These are phyloP conservation scores for Anastrepha ludens DNA, from an alignment of 1,140 invertebrate species.

Conservation along the genomic window DNA sequence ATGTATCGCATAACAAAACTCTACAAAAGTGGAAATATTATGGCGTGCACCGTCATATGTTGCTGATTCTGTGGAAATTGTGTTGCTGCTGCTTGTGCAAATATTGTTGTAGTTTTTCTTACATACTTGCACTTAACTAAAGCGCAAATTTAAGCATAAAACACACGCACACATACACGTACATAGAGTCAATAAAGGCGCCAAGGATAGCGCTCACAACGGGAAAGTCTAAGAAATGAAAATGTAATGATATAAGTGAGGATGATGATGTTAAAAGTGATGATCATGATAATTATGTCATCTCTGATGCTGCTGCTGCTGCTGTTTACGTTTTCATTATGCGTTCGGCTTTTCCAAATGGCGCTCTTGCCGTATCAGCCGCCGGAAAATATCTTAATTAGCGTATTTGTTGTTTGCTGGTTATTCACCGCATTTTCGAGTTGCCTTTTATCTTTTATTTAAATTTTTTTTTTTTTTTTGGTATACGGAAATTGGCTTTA, in stretches of 20 bases:
- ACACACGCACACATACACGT: neutral
- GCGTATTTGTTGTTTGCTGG: neutral
- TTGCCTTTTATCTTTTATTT: neutral
- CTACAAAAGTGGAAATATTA: too few relatives aligned
- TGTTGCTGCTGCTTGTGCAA: too few relatives aligned
- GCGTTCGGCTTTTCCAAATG: neutral
- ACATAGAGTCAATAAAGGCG: neutral
- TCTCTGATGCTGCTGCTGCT: neutral
- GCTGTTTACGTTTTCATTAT: neutral
- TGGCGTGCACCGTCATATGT: too few relatives aligned
- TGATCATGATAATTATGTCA: conserved; percentile 1
- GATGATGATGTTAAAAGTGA: neutral
- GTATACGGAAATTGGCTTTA: neutral
- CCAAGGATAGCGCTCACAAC: neutral
- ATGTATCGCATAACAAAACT: too few relatives aligned
- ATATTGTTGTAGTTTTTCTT: too few relatives aligned
- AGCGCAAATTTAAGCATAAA: neutral
- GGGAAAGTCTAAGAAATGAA: neutral
- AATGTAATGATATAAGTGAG: neutral
- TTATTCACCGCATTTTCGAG: neutral
- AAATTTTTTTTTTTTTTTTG: neutral
- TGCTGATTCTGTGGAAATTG: too few relatives aligned
- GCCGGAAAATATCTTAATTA: conserved; percentile 14
- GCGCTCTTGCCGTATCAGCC: neutral
- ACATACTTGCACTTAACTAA: neutral